Base-by-base conservation (phyloP, 2,888 invertebrate genomes). In the Cerceris rybyensis region DNA sequence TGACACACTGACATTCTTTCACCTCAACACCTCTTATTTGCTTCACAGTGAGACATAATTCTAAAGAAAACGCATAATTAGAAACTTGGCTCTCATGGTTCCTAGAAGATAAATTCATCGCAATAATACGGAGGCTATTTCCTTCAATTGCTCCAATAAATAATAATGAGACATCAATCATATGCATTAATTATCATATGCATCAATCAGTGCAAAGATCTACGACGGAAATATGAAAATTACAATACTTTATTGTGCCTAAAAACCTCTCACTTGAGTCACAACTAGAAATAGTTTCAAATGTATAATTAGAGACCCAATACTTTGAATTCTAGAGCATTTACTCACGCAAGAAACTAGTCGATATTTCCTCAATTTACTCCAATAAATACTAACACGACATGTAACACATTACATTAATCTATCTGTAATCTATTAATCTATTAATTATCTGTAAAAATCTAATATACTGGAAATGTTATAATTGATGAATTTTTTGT, bases 51-150 rank as follows among this genome's bases (percentile, higher is more conserved):
- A 14, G 39, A 17, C 64, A 76, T 76, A 77, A 76, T 77, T 65
- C 50, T 57, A 42, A 72, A 13, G 52, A 67, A 43, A 52, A 63
- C 17, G 41, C 57, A 43, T 43, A 61, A 28, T 28, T 54, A 57
- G 64, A 59, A 69, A 77, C 77, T 54, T 69, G 42, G 58, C 55
- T 59, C 50, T 65, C 76, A 4, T 64, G 68, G 39, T 75, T 75
- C 69, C 43, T 43, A 13, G 69, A 65, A 69, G 42, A 43, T 59
- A 39, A 59, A 54, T 49, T 46, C 46, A 46, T 43, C 46, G 46
- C 46, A 11, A 46, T 46, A 6, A 46, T 2, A 28, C 28, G 28
- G 28, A 28, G 2, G 28, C 1, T 28, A 28, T 28, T 28, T 28
- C 28, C 28, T 28, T 28, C 1, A 28, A 4, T 28, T 28, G 28